Conservation (phyloP, 1,140 invertebrate species). For the Cheumatopsyche charites region DNA sequence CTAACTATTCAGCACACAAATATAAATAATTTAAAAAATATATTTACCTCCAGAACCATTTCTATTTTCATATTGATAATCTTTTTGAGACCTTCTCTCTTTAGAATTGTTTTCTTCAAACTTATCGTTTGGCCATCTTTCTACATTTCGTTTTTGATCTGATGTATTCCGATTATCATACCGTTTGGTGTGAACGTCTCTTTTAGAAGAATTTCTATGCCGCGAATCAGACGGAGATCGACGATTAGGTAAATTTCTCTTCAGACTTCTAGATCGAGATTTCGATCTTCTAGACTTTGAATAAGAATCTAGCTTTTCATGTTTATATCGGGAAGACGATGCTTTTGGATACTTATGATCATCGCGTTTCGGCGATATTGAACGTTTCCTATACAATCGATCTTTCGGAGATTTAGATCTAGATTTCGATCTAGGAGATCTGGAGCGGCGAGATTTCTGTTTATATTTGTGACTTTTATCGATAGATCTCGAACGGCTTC, state of each 20-base stretch:
- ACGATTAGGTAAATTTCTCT: neutral
- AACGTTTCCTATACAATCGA: slow-evolving; percentile 22
- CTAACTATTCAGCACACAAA: neutral
- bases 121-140: slow-evolving; percentile 57
- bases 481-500: neutral
- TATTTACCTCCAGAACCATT: slow-evolving; percentile 40
- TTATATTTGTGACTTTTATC: neutral
- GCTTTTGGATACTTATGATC: slow-evolving; percentile 10
- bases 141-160: slow-evolving; percentile 38
- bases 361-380: slow-evolving; percentile 25
- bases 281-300: slow-evolving; percentile 2
- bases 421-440: slow-evolving; percentile 21
- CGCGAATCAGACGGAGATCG: neutral
- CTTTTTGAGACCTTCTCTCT: slow-evolving; percentile 32
- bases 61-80: slow-evolving; percentile 43
- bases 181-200: neutral
- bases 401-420: slow-evolving; percentile 16
- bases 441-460: slow-evolving; percentile 8
- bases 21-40: slow-evolving; percentile 10
- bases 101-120: slow-evolving; percentile 49
- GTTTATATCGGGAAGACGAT: slow-evolving; percentile 25
- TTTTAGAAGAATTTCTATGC: slow-evolving; percentile 13
- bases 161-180: slow-evolving; percentile 5
- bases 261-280: neutral
- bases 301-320: neutral